Conservation (phyloP, 2,797 vertebrate genomes). For the Galago senegalensis region DNA sequence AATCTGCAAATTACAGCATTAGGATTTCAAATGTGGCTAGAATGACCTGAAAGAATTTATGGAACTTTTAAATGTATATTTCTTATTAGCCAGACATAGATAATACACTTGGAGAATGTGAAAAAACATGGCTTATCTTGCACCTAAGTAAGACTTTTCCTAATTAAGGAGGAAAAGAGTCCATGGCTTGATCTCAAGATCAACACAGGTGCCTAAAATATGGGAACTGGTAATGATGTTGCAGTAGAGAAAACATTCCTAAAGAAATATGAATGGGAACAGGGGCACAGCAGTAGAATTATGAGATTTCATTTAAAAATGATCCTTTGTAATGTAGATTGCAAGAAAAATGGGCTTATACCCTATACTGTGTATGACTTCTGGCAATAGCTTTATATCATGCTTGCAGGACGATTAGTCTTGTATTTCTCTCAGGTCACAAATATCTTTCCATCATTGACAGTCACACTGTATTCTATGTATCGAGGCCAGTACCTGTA, state of each 20-base stretch:
- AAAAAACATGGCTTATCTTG: not conserved
- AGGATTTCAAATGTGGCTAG: not conserved
- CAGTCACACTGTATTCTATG: not conserved
- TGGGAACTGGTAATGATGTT: not conserved
- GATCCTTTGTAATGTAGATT: not conserved
- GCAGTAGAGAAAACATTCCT: not conserved
- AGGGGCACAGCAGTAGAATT: slow-evolving; percentile 31
- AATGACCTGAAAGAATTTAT: not conserved
- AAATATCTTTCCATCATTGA: slow-evolving; percentile 49
- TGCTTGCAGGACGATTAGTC: slow-evolving; percentile 44
- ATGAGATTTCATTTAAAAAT: slow-evolving; percentile 66
- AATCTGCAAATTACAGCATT: not conserved
- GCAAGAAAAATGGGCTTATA: not conserved
- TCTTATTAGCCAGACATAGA: not conserved
- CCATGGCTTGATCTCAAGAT: slow-evolving; percentile 45
- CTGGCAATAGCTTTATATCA: slow-evolving; percentile 36
- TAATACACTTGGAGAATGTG: slow-evolving; percentile 1
- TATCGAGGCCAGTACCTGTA: not conserved
- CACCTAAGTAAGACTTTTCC: not conserved
- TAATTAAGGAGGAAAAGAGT: slow-evolving; percentile 23
- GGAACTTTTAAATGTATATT: not conserved
- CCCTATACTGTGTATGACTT: not conserved
- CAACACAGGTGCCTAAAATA: slow-evolving; percentile 3
- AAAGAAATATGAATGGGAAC: slow-evolving; percentile 22
- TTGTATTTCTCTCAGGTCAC: slow-evolving; percentile 64